These are phyloP conservation scores for Molossus molossus DNA, from an alignment of 2,797 vertebrate genomes.

Conservation along the genomic window DNA sequence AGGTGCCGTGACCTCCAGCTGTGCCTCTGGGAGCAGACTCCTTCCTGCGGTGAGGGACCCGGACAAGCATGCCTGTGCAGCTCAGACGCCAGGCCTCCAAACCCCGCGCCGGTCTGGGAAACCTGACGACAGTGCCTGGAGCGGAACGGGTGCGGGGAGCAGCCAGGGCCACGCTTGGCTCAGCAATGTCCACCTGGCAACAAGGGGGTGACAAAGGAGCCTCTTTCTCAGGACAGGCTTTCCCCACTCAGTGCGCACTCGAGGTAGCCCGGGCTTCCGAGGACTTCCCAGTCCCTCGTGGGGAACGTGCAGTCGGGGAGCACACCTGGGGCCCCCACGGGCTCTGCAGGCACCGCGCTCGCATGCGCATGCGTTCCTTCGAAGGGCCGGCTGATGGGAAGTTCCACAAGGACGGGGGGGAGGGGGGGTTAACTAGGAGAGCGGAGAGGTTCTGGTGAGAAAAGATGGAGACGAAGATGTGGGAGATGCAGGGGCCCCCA, in stretches of 20 bases:
- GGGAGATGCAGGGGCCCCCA: not conserved
- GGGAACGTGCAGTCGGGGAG: not conserved
- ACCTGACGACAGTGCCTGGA: fast-evolving
- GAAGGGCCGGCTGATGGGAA: not conserved
- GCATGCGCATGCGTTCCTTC: not conserved
- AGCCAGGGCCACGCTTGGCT: not conserved
- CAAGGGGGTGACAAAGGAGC: not conserved
- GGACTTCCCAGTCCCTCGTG: not conserved
- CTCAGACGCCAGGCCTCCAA: not conserved
- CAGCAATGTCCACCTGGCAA: not conserved
- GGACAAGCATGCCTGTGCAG: not conserved
- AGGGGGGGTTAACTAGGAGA: not conserved
- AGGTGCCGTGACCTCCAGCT: too few species aligned
- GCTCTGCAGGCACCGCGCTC: not conserved
- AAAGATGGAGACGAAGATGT: not conserved
- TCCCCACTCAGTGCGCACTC: not conserved
- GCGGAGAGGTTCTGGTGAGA: not conserved
- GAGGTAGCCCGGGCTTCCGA: not conserved
- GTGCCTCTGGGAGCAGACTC: not conserved
- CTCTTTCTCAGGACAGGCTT: not conserved
- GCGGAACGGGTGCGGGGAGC: fast-evolving
- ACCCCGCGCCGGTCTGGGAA: not conserved
- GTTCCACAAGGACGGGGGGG: not conserved
- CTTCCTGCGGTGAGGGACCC: fast-evolving
- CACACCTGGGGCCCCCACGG: not conserved